phyloP scores from a whole-genome alignment of 2,113 vertebrate genomes.

The Pangasianodon gigas region DNA sequence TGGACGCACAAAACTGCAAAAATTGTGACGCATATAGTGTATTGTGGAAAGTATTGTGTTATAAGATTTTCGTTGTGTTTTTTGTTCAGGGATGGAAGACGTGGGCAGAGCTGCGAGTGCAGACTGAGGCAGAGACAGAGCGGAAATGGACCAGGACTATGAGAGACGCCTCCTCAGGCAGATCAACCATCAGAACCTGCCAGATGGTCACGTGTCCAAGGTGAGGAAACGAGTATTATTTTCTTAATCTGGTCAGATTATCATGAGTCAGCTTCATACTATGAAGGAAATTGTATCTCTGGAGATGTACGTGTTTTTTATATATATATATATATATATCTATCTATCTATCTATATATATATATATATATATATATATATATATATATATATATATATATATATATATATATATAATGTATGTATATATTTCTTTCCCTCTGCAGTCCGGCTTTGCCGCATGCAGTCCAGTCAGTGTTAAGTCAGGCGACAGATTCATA shows the following conservation, averaged over 20 bases:
- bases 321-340: background rate
- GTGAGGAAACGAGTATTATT: conserved; percentile 52
- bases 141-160: conserved; percentile 79
- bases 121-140: conserved; percentile 56
- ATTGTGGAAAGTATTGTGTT: background rate
- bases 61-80: too few relatives aligned
- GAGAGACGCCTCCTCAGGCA: conserved; percentile 79
- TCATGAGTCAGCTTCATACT: background rate
- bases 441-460: conserved; percentile 67
- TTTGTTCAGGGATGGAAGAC: conserved; percentile 64
- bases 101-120: conserved; percentile 54
- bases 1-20: background rate
- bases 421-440: background rate
- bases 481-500: conserved; percentile 78
- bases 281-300: too few relatives aligned
- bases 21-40: background rate
- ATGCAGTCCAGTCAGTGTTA: conserved; percentile 73
- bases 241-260: background rate
- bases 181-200: conserved; percentile 79
- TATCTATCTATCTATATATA: too few relatives aligned
- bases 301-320: background rate
- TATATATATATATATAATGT: too few relatives aligned
- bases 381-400: too few relatives aligned
- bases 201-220: conserved; percentile 69
- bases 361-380: too few relatives aligned